Base-by-base conservation (phyloP, 2,797 vertebrate genomes). In the Sebastes trivittatus region DNA sequence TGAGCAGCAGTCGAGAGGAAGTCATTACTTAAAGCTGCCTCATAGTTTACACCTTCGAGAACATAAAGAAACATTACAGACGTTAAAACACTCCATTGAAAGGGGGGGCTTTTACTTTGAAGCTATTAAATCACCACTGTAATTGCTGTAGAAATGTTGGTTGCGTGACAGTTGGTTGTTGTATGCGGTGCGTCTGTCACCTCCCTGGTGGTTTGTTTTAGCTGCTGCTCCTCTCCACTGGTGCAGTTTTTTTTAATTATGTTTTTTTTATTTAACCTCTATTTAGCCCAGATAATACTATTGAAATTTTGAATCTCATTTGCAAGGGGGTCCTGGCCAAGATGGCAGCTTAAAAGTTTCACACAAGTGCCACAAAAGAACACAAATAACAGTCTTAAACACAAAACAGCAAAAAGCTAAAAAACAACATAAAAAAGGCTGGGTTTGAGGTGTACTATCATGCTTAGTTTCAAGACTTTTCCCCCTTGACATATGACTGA, bases 1-100 rank as follows among this genome's bases (percentile, higher is more conserved):
- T 6, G 5, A 62, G 36, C 68, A 18, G 72, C 25, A 32, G 49
- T 32, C 11, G 63, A 74, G 74, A 72, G 69, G 62, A 83, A 77
- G 42, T 63, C 29, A 27, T 67, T 52, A 36, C 55, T 73, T 49
- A 25, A 20, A 77, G 23, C 61, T 20, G 56, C 32, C 25, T 52
- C 36, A 25, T 18, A 65, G 22, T 81, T 60, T 14, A 52, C 20
- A 63, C 49, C 61, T 55, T 54, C 20, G 61, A 0, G 0, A 23
- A 68, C 54, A 55, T 56, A 18, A 11, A 23, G 9, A 54, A 46
- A 1, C 22, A 9, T 54, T 7, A 20, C 30, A 70, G 9, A 10
- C 0, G 8, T 55, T 56, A 11, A 13, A 10, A 59, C 8, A 29
- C 5, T 22, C 18, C 5, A 18, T 25, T 11, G 1, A 22, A 78